Percentiles rank a stretch among this genome's conserved stretches.
Conservation (phyloP, 2,113 vertebrate species). For the Coptodon bakossiorum region DNA sequence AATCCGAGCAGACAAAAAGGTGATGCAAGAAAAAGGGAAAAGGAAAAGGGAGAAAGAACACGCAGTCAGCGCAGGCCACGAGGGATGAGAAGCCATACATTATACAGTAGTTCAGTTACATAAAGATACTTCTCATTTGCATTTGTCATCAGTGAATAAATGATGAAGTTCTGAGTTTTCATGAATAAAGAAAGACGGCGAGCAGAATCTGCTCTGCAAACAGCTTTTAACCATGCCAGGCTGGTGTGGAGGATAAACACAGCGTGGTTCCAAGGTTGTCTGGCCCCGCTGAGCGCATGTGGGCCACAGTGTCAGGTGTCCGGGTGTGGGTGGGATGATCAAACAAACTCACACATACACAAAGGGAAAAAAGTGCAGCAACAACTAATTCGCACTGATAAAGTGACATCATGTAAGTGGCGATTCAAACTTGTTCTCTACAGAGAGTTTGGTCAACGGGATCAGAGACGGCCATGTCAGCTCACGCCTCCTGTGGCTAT, state of each 20-base stretch:
- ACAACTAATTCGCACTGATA: background rate
- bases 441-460: background rate
- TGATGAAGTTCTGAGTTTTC: background rate
- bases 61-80: background rate
- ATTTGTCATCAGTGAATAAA: background rate
- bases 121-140: conserved; percentile 23
- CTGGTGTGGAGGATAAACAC: conserved; percentile 9
- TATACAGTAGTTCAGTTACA: conserved; percentile 18
- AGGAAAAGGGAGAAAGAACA: background rate
- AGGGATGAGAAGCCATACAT: background rate
- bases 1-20: background rate
- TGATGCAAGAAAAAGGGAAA: background rate
- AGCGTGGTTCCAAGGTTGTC: background rate
- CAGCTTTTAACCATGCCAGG: background rate
- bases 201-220: background rate
- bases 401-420: background rate
- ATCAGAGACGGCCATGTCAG: background rate
- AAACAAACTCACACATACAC: background rate
- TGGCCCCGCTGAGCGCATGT: background rate
- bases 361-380: background rate
- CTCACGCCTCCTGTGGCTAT: background rate
- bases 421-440: background rate
- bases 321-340: background rate
- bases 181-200: background rate
- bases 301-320: background rate